Evolutionary conservation across 2,888 invertebrate species (phyloP), one percentile per base, ranked within the genome.

Genomic region (Tetropium fuscum): DNA sequence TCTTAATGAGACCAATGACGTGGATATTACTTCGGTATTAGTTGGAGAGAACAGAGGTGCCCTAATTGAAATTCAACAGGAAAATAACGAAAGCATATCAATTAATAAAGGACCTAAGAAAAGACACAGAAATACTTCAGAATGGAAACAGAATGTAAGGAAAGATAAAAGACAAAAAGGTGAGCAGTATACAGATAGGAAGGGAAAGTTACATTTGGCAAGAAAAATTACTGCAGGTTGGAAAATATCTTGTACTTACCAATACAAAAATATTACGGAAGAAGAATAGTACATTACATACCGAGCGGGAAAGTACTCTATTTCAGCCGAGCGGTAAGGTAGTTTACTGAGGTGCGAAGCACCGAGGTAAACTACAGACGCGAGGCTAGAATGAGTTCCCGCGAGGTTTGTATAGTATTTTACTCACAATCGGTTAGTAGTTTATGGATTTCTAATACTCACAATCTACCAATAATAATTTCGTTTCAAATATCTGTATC

Each of bases 91-190:
- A 4, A 36, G 16, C 36, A 36, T 15, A 15, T 36, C 36, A 36
- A 36, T 36, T 36, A 36, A 36, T 5, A 36, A 36, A 36, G 16
- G 16, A 36, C 15, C 7, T 36, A 36, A 36, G 36, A 36, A 36
- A 36, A 15, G 13, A 36, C 15, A 13, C 36, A 36, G 27, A 27
- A 36, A 36, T 36, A 36, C 36, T 36, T 15, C 36, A 36, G 36
- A 36, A 36, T 36, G 36, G 36, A 36, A 36, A 36, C 36, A 36
- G 15, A 36, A 36, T 11, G 36, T 36, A 36, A 36, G 36, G n/a
- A 7, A 27, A 27, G n/a, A n/a, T n/a, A 27, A 27, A 27, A 27
- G 27, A 27, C 27, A 27, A 27, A 27, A 2, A 27, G 2, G 27
- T 27, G 27, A 27, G 27, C 27, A 27, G 27, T 27, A 27, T 27